phyloP scores from a whole-genome alignment of 2,797 vertebrate species.

The Gymnopithys bicolor region DNA sequence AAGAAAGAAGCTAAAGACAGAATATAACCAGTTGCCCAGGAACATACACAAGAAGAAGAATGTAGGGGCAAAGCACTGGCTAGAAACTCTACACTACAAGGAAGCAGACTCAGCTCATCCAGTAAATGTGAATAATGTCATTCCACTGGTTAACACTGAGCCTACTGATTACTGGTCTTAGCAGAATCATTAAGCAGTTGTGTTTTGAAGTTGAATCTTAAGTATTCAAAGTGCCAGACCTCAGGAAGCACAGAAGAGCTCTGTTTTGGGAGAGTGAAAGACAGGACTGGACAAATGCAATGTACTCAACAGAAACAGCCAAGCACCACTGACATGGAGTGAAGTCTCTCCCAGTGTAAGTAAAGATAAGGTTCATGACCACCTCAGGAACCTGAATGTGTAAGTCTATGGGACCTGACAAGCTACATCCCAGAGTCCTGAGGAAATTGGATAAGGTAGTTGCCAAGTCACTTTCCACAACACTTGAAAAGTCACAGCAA shows the following conservation, averaged over 20 bases:
- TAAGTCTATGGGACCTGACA: neutral
- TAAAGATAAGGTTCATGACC: neutral
- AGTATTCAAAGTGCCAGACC: neutral
- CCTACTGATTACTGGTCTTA: neutral
- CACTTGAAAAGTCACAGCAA: neutral
- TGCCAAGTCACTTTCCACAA: neutral
- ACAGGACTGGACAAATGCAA: neutral
- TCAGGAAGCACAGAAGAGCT: neutral
- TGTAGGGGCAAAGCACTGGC: neutral
- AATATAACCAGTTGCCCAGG: neutral
- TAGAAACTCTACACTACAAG: neutral
- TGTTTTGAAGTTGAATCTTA: neutral
- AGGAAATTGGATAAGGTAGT: neutral
- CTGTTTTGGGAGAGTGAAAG: neutral
- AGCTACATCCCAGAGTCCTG: neutral
- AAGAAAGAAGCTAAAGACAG: neutral
- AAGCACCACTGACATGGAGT: neutral
- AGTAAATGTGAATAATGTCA: neutral
- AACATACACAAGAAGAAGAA: neutral
- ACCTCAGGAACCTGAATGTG: neutral
- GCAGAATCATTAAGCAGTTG: neutral
- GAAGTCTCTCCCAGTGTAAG: neutral
- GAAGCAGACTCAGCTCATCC: neutral
- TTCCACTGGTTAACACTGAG: neutral
- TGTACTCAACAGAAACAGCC: neutral